These are phyloP conservation scores for Nomada fucata DNA, from an alignment of 2,888 invertebrate genomes.

Conservation along the genomic window DNA sequence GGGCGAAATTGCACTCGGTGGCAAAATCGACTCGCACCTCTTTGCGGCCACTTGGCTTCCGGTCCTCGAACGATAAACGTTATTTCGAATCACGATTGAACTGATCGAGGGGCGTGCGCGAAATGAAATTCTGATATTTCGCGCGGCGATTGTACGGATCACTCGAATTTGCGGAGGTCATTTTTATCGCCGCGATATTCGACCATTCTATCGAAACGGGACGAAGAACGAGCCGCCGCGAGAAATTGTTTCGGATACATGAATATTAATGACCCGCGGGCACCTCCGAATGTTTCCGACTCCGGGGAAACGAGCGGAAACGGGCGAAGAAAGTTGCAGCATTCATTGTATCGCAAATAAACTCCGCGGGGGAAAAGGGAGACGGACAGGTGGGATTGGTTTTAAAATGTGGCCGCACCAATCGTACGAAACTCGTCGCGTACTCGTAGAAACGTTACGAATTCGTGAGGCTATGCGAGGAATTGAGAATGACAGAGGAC, in stretches of 20 bases:
- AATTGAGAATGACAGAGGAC: background rate
- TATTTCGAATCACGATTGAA: background rate
- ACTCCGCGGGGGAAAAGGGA: background rate
- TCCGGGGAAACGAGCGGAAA: constrained; percentile 8
- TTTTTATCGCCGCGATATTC: background rate
- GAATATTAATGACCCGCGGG: constrained; percentile 46
- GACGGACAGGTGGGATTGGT: background rate
- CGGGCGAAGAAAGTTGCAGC: constrained; percentile 17
- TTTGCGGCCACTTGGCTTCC: background rate
- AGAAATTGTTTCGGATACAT: constrained; percentile 45
- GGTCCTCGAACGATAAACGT: too few relatives aligned
- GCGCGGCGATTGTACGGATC: too few relatives aligned
- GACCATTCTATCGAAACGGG: background rate
- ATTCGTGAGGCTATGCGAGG: background rate
- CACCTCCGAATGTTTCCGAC: constrained; percentile 30
- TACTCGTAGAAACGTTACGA: too few relatives aligned
- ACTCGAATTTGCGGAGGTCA: background rate
- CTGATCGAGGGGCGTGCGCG: background rate
- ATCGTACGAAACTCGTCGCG: background rate
- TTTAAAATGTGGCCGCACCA: constrained; percentile 7
- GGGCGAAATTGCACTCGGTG: constrained; percentile 25
- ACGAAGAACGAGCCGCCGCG: background rate
- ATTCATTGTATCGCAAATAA: constrained; percentile 27
- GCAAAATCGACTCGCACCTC: constrained; percentile 11
- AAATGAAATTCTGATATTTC: background rate